A percentile compares a stretch with the other conserved stretches of the same genome.
Conservation (phyloP, 2,888 invertebrate genomes). For the Caenorhabditis imperialis region DNA sequence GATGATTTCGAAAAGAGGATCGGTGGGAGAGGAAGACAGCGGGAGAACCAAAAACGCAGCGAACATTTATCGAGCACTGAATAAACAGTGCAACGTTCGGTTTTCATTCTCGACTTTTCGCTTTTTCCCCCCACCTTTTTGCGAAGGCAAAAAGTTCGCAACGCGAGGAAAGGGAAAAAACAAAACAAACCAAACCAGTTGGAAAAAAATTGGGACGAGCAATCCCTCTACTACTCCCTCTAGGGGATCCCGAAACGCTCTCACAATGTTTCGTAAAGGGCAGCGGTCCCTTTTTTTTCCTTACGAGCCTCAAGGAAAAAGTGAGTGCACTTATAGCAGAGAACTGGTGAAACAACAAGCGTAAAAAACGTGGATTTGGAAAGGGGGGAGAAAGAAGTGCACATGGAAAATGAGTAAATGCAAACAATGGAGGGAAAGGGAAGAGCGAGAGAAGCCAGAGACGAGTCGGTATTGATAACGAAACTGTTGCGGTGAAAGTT, state of each 20-base stretch:
- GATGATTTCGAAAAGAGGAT: background rate
- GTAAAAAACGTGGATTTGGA: constrained; percentile 9
- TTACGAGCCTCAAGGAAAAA: constrained; percentile 17
- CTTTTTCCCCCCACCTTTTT: background rate
- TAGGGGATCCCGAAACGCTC: constrained; percentile 31
- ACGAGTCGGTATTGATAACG: constrained; percentile 9
- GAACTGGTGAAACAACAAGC: constrained; percentile 24
- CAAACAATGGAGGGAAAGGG: constrained; percentile 25
- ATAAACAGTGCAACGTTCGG: constrained; percentile 56
- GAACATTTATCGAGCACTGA: constrained; percentile 59
- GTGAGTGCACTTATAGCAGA: constrained; percentile 29
- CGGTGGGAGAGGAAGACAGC: constrained; percentile 18
- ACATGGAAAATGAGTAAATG: constrained; percentile 48
- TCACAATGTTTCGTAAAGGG: constrained; percentile 46
- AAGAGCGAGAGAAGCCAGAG: constrained; percentile 3
- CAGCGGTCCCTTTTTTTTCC: constrained; percentile 9
- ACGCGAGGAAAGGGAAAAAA: too few species aligned
- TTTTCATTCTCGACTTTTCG: too few species aligned
- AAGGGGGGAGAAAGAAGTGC: constrained; percentile 43
- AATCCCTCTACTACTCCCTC: constrained; percentile 35
- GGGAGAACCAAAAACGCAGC: constrained; percentile 28
- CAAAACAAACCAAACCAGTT: background rate
- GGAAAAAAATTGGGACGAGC: constrained; percentile 7
- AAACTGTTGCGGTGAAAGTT: background rate
- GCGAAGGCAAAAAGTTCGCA: too few species aligned